These are phyloP conservation scores for Diplodus sargus DNA, from an alignment of 2,797 vertebrate genomes.

Conservation along the genomic window DNA sequence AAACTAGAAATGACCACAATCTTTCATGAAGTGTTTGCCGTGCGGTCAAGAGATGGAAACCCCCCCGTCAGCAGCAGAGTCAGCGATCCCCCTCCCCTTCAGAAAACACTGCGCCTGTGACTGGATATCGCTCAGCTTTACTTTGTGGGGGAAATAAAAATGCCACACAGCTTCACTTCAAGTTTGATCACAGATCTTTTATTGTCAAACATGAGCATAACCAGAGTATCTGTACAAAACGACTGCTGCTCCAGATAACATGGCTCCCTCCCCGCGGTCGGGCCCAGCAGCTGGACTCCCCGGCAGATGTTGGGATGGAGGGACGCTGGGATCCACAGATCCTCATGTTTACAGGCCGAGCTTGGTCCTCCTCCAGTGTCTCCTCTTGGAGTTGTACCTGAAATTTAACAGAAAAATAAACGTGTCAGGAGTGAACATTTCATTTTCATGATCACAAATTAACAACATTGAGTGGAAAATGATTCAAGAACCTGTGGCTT, in stretches of 20 bases:
- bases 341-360: conserved; percentile 87
- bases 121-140: not conserved
- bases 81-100: conserved; percentile 1
- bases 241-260: conserved; percentile 74
- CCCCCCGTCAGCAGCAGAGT: conserved; percentile 4
- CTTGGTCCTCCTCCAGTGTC: conserved; percentile 95
- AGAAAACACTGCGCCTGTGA: not conserved
- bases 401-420: conserved; percentile 1
- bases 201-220: conserved; percentile 83
- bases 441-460: too few species aligned
- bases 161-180: not conserved
- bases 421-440: not conserved
- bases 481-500: too few species aligned
- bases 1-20: conserved; percentile 24
- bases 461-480: too few species aligned
- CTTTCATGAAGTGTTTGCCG: conserved; percentile 26
- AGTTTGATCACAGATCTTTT: conserved; percentile 81
- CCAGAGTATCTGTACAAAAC: conserved; percentile 87
- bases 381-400: conserved; percentile 97
- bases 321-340: conserved; percentile 50
- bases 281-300: conserved; percentile 71
- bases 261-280: conserved; percentile 60
- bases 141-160: not conserved
- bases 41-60: conserved; percentile 23
- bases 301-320: conserved; percentile 51